Percentiles rank a stretch among this genome's conserved stretches.
phyloP scores from a whole-genome alignment of 2,113 vertebrate species.

The Coreoperca whiteheadi region DNA sequence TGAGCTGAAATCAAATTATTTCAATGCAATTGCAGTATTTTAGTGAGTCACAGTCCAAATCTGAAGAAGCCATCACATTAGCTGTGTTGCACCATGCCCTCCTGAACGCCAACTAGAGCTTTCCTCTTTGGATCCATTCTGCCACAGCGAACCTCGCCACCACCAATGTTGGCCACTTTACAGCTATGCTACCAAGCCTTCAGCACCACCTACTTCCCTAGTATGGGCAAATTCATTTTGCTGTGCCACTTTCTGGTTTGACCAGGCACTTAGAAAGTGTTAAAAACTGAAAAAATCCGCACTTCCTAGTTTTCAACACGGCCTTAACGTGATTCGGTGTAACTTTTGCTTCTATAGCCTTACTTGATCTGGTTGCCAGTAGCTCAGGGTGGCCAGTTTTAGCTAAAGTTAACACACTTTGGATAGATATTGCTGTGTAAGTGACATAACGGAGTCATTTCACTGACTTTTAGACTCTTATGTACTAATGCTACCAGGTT shows the following conservation, averaged over 20 bases:
- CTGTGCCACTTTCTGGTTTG: no score
- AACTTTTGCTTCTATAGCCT: no score
- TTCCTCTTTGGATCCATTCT: neutral
- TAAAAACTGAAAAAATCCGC: neutral
- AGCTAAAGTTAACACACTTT: no score
- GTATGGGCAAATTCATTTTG: no score
- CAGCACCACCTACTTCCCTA: neutral
- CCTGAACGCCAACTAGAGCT: neutral
- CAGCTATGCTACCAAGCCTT: neutral
- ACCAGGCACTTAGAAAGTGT: neutral
- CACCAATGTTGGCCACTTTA: neutral
- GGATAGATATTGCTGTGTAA: no score
- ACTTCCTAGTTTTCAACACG: no score
- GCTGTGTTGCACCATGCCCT: neutral
- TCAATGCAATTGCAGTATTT: neutral
- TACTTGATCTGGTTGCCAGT: no score
- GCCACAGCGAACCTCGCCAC: neutral
- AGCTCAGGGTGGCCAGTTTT: no score
- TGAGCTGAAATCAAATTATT: neutral
- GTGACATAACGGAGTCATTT: no score
- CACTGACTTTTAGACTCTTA: no score
- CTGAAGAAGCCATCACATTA: neutral
- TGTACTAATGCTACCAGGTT: no score
- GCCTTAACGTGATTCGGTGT: no score
- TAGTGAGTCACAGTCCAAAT: neutral